phyloP scores from a whole-genome alignment of 2,113 vertebrate genomes.

The Scopus umbretta region DNA sequence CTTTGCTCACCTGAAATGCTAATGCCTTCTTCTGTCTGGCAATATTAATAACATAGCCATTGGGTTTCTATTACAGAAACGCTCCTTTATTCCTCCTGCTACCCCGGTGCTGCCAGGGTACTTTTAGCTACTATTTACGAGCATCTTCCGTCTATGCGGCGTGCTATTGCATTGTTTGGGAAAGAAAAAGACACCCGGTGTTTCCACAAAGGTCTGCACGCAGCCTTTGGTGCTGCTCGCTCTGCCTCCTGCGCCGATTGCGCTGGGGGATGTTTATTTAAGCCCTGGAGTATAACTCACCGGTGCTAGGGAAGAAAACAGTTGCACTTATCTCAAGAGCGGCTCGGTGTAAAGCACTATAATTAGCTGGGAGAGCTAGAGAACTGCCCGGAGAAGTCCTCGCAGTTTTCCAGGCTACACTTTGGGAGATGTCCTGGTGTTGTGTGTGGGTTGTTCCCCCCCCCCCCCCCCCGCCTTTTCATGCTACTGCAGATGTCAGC shows the following conservation, averaged over 20 bases:
- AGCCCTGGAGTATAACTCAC: neutral
- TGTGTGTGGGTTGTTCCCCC: neutral
- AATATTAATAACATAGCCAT: constrained; percentile 60
- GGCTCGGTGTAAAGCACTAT: constrained; percentile 8
- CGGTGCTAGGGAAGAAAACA: neutral
- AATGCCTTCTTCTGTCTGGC: constrained; percentile 53
- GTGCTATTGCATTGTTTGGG: constrained; percentile 18
- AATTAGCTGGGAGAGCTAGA: constrained; percentile 16
- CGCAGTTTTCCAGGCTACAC: neutral
- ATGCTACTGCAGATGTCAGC: neutral
- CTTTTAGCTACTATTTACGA: constrained; percentile 44
- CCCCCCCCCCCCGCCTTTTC: no score
- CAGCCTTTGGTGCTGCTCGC: neutral
- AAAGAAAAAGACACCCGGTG: constrained; percentile 2
- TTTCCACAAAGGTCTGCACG: neutral
- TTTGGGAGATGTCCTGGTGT: neutral
- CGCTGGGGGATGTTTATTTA: neutral
- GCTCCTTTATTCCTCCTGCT: neutral
- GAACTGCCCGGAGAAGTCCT: neutral
- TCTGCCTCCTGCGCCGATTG: neutral
- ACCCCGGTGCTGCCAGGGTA: neutral
- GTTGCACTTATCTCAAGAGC: constrained; percentile 42
- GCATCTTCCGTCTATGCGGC: constrained; percentile 51
- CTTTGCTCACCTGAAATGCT: constrained; percentile 62
- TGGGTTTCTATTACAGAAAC: constrained; percentile 20